These are phyloP conservation scores for Diachrysia chrysitis DNA, from an alignment of 2,888 invertebrate species.

Conservation along the genomic window DNA sequence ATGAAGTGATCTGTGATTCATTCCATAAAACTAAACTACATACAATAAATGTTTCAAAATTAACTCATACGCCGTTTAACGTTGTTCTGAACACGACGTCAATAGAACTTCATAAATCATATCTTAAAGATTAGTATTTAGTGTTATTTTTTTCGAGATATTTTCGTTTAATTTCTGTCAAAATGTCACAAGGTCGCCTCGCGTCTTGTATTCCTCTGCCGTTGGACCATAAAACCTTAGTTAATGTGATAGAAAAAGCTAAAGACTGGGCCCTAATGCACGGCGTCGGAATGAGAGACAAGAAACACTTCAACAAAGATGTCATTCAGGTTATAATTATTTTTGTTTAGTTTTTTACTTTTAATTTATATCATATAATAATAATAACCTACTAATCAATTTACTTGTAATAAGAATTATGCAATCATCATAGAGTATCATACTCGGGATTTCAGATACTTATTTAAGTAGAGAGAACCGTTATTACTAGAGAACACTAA, in stretches of 20 bases:
- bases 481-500: too few relatives aligned
- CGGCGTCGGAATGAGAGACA: conserved; percentile 94
- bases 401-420: too few relatives aligned
- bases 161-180: conserved; percentile 30
- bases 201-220: conserved; percentile 91
- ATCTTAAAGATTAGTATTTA: neutral
- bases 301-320: conserved; percentile 91
- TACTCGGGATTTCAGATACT: too few relatives aligned
- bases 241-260: conserved; percentile 92
- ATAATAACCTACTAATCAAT: too few relatives aligned
- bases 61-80: conserved; percentile 25
- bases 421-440: too few relatives aligned
- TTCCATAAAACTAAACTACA: conserved; percentile 17
- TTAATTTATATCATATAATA: too few relatives aligned
- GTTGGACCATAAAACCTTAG: conserved; percentile 90
- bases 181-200: conserved; percentile 84
- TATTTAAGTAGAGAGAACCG: too few relatives aligned
- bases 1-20: conserved; percentile 12
- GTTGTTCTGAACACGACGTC: conserved; percentile 9
- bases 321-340: conserved; percentile 85
- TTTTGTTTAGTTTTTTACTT: neutral
- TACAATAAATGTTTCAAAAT: conserved; percentile 34
- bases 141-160: neutral
- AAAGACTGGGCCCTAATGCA: conserved; percentile 96
- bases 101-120: conserved; percentile 1